Evolutionary conservation across 2,797 vertebrate species (phyloP).

Genomic region (Triplophysa bombifrons): DNA sequence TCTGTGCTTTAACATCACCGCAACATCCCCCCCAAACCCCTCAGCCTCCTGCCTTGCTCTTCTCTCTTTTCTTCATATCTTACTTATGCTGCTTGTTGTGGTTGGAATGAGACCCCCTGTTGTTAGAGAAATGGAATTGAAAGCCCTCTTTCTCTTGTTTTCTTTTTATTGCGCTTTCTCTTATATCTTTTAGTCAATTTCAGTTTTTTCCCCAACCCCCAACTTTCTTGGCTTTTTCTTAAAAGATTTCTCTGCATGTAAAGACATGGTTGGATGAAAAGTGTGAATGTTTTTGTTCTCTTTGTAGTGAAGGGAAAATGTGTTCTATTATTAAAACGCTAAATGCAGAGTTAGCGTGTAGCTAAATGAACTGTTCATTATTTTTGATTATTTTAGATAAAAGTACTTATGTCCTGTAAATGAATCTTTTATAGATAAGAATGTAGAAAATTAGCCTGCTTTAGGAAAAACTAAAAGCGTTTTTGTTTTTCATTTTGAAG

Average conservation of each 20-base stretch:
- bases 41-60: constrained; percentile 14
- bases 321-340: neutral
- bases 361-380: neutral
- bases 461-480: too few species aligned
- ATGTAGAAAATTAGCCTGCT: too few species aligned
- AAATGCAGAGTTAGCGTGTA: neutral
- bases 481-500: too few species aligned
- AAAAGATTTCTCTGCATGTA: constrained; percentile 27
- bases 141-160: constrained; percentile 50
- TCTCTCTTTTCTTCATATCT: constrained; percentile 10
- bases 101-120: constrained; percentile 49
- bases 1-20: constrained; percentile 9
- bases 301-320: neutral
- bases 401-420: neutral
- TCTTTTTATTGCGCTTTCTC: constrained; percentile 47
- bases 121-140: constrained; percentile 52
- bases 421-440: too few species aligned
- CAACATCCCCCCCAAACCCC: constrained; percentile 35
- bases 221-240: constrained; percentile 53
- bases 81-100: constrained; percentile 41
- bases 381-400: neutral
- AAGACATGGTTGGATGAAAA: neutral
- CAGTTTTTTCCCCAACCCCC: constrained; percentile 21
- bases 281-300: neutral
- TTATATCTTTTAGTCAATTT: constrained; percentile 55